Percentiles rank a stretch among this genome's conserved stretches.
Evolutionary conservation across 2,888 invertebrate species (phyloP).

Genomic region (Synanthedon vespiformis): DNA sequence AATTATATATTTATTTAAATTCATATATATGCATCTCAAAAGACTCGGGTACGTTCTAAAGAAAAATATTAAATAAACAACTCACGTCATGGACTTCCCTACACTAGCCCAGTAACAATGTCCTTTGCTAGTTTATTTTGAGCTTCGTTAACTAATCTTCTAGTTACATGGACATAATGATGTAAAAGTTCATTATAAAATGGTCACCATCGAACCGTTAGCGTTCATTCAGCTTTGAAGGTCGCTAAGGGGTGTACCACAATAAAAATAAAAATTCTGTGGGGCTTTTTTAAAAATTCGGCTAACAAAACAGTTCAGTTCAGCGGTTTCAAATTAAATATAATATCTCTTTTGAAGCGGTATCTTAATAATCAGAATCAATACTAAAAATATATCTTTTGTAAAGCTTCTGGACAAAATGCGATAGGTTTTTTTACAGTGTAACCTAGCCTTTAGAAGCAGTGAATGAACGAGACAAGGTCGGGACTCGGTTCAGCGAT

Average conservation of each 20-base stretch:
- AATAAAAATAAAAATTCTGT: too few species aligned
- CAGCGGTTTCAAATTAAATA: too few species aligned
- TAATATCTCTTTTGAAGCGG: too few species aligned
- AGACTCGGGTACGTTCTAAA: too few species aligned
- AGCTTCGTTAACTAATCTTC: neutral
- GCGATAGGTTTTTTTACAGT: neutral
- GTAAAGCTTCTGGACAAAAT: neutral
- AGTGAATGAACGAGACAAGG: slow-evolving; percentile 40
- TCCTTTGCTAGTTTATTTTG: neutral
- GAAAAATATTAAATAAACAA: too few species aligned
- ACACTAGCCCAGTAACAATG: neutral
- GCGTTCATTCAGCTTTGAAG: slow-evolving; percentile 18
- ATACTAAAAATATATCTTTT: too few species aligned
- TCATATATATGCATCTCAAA: too few species aligned
- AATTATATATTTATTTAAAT: too few species aligned
- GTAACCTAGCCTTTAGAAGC: slow-evolving; percentile 1
- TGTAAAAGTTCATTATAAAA: neutral
- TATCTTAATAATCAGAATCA: too few species aligned
- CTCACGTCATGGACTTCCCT: neutral
- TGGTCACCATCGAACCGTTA: neutral
- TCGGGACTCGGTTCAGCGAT: slow-evolving; percentile 16
- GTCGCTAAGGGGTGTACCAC: slow-evolving; percentile 19
- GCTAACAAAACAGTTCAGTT: too few species aligned
- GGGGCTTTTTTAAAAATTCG: too few species aligned
- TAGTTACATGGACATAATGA: neutral